phyloP scores from a whole-genome alignment of 1,140 invertebrate genomes.

The Musca vetustissima region DNA sequence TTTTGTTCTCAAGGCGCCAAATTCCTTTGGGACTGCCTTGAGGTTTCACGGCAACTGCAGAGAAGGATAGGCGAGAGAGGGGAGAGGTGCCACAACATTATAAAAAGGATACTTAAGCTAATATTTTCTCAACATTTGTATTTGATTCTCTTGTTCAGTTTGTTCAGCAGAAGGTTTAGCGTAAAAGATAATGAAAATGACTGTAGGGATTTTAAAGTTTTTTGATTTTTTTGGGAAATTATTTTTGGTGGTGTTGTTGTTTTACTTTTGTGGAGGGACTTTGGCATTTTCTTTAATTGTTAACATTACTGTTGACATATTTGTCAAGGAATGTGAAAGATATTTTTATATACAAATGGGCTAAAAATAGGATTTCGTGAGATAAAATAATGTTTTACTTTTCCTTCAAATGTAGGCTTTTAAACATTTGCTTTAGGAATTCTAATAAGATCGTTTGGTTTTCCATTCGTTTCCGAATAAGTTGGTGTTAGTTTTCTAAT shows the following conservation, averaged over 20 bases:
- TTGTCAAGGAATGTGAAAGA: background rate
- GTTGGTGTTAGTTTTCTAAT: too few species aligned
- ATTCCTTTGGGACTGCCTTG: background rate
- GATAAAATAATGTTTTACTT: too few species aligned
- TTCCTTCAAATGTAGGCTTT: too few species aligned
- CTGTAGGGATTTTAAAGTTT: slow-evolving; percentile 19
- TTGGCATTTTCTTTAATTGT: slow-evolving; percentile 16
- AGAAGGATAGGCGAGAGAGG: background rate
- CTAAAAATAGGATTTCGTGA: too few species aligned
- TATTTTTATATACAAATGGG: too few species aligned
- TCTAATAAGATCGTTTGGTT: too few species aligned
- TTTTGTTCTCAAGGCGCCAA: slow-evolving; percentile 9
- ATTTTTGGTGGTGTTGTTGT: background rate
- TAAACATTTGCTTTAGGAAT: too few species aligned
- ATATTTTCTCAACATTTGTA: slow-evolving; percentile 14
- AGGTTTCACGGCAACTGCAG: background rate
- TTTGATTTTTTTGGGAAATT: too few species aligned
- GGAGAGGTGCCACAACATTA: background rate
- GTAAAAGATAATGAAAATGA: slow-evolving; percentile 5
- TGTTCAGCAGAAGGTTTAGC: background rate
- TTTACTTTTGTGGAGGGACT: background rate
- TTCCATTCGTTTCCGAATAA: too few species aligned
- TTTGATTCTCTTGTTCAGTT: background rate
- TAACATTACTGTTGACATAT: slow-evolving; percentile 17
- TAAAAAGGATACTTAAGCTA: slow-evolving; percentile 22